A percentile compares a stretch with the other conserved stretches of the same genome.
These are phyloP conservation scores for Capromys pilorides DNA, from an alignment of 2,797 vertebrate species.

Conservation along the genomic window DNA sequence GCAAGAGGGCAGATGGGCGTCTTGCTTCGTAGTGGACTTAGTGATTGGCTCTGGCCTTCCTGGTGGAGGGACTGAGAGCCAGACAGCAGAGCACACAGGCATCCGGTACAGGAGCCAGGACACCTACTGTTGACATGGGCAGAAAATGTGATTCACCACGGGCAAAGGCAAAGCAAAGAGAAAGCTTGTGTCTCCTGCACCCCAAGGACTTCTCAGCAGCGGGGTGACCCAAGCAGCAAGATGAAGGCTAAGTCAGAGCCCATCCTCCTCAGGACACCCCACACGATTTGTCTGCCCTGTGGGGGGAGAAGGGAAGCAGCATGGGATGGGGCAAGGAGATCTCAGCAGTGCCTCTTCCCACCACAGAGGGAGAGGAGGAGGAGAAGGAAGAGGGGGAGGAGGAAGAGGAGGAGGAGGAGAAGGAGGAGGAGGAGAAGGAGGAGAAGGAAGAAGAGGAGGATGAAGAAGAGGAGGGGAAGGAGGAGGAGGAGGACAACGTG, in stretches of 20 bases:
- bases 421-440: background rate
- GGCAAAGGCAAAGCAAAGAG: background rate
- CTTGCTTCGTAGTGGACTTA: background rate
- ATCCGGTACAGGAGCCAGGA: too few species aligned
- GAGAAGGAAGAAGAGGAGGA: too few species aligned
- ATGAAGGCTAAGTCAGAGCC: background rate
- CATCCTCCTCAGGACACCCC: background rate
- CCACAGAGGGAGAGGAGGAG: background rate
- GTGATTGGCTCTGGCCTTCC: background rate
- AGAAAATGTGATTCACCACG: fast-evolving
- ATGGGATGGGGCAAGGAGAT: too few species aligned
- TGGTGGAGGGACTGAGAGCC: background rate
- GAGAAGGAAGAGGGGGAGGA: background rate
- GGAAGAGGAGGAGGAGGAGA: background rate
- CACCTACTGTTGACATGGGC: fast-evolving
- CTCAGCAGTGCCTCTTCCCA: fast-evolving
- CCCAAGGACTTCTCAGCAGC: background rate
- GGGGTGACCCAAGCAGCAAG: background rate
- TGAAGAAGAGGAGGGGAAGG: background rate
- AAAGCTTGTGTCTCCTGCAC: background rate
- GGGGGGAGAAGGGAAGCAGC: background rate
- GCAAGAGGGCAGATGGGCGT: background rate
- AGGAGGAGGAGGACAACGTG: background rate
- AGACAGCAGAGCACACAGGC: background rate
- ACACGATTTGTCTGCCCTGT: fast-evolving